A percentile compares a stretch with the other conserved stretches of the same genome.
phyloP scores from a whole-genome alignment of 2,888 invertebrate species.

The Nomada lathburiana region DNA sequence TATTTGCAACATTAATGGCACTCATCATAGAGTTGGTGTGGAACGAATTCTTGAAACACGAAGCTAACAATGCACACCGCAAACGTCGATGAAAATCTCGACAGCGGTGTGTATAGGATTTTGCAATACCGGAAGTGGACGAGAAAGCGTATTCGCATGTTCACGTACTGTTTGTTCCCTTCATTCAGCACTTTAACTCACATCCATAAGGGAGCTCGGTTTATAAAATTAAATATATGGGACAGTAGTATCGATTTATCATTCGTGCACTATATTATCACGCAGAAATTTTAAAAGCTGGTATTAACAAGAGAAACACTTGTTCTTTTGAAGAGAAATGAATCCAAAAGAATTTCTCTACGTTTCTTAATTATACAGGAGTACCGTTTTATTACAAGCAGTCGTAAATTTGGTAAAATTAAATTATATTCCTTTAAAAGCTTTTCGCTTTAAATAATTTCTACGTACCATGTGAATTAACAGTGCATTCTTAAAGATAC shows the following conservation, averaged over 20 bases:
- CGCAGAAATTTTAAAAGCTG: conserved; percentile 5
- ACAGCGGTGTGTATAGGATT: conserved; percentile 54
- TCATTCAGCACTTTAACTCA: conserved; percentile 49
- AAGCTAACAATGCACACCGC: conserved; percentile 21
- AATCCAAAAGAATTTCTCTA: too few relatives aligned
- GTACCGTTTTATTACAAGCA: too few relatives aligned
- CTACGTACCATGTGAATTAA: too few relatives aligned
- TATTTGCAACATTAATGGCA: conserved; percentile 32
- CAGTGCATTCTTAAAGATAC: too few relatives aligned
- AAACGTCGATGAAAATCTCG: conserved; percentile 34
- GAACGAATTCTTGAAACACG: conserved; percentile 51
- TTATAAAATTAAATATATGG: conserved; percentile 52
- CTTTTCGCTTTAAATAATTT: too few relatives aligned
- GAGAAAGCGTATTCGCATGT: conserved; percentile 48
- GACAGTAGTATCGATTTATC: conserved; percentile 41
- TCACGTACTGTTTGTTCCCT: conserved; percentile 44
- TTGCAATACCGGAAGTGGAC: conserved; percentile 66
- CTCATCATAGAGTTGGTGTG: conserved; percentile 29
- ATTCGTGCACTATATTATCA: not conserved
- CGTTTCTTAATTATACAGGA: too few relatives aligned
- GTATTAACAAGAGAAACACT: not conserved
- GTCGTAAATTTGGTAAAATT: too few relatives aligned
- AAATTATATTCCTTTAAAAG: too few relatives aligned
- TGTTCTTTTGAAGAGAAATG: not conserved
- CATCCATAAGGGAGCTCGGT: conserved; percentile 38